Conservation (phyloP, 2,888 invertebrate genomes). For the Nyleta sp. region DNA sequence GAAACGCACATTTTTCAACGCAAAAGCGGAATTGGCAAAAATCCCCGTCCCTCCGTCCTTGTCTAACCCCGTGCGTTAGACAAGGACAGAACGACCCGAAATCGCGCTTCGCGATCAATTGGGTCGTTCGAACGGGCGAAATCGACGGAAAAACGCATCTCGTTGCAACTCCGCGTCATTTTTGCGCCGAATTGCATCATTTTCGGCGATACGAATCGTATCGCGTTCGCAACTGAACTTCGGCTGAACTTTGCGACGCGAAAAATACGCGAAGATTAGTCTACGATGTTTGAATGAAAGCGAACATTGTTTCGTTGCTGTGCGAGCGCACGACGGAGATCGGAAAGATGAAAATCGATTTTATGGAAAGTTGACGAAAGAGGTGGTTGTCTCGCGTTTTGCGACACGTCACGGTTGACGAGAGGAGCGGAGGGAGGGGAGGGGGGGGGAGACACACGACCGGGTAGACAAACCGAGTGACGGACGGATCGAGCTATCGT, state of each 20-base stretch:
- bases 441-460: conserved; percentile 38
- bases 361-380: conserved; percentile 46
- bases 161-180: not conserved
- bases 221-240: conserved; percentile 34
- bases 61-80: not conserved
- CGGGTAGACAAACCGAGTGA: conserved; percentile 60
- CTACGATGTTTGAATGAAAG: conserved; percentile 45
- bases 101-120: conserved; percentile 2
- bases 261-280: conserved; percentile 35
- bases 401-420: conserved; percentile 35
- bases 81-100: conserved; percentile 1
- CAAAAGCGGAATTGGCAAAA: not conserved
- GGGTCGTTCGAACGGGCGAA: not conserved
- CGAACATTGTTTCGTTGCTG: too few relatives aligned
- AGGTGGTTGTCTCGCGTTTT: conserved; percentile 19
- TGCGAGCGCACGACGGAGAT: too few relatives aligned
- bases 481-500: conserved; percentile 67
- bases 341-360: conserved; percentile 4
- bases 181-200: conserved; percentile 21
- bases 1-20: not conserved
- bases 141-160: not conserved
- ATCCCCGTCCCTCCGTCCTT: not conserved
- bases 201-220: conserved; percentile 23
- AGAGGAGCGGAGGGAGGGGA: conserved; percentile 49
- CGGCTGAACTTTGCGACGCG: conserved; percentile 32